phyloP scores from a whole-genome alignment of 2,113 vertebrate genomes.

The Macrotus californicus region DNA sequence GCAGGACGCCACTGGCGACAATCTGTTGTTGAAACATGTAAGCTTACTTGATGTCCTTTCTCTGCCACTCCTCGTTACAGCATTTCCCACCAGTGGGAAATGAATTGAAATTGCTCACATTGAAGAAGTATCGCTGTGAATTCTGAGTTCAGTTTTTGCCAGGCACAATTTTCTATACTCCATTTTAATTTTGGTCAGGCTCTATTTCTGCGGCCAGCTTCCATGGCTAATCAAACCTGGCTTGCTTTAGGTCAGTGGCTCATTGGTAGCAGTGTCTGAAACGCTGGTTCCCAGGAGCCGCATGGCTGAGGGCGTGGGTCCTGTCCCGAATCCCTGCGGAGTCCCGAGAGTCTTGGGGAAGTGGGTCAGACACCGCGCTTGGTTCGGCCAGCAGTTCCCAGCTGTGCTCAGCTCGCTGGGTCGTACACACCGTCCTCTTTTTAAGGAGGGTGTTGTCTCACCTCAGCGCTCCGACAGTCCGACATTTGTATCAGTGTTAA shows the following conservation, averaged over 20 bases:
- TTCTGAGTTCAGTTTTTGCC: background rate
- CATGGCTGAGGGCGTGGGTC: background rate
- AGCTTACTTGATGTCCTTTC: constrained; percentile 58
- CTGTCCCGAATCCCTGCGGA: background rate
- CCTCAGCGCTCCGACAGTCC: background rate
- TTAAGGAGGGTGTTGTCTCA: background rate
- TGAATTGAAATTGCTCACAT: background rate
- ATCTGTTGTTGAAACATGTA: constrained; percentile 94
- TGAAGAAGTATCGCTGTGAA: background rate
- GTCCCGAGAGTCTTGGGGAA: background rate
- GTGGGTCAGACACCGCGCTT: rapidly evolving
- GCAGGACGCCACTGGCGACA: constrained; percentile 83
- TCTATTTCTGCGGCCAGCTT: background rate
- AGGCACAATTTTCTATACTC: background rate
- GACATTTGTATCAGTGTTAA: constrained; percentile 5
- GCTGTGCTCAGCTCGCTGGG: background rate
- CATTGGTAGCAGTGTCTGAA: too few species aligned
- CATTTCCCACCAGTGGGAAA: background rate
- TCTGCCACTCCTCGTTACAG: background rate
- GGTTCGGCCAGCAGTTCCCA: background rate
- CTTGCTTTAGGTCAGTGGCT: background rate
- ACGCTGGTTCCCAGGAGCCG: background rate
- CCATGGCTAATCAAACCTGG: background rate
- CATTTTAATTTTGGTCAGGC: background rate
- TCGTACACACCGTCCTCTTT: background rate